Evolutionary conservation across 2,797 vertebrate genomes (phyloP), one percentile per base, ranked within the genome.

Genomic region (Sebastes nivosus): DNA sequence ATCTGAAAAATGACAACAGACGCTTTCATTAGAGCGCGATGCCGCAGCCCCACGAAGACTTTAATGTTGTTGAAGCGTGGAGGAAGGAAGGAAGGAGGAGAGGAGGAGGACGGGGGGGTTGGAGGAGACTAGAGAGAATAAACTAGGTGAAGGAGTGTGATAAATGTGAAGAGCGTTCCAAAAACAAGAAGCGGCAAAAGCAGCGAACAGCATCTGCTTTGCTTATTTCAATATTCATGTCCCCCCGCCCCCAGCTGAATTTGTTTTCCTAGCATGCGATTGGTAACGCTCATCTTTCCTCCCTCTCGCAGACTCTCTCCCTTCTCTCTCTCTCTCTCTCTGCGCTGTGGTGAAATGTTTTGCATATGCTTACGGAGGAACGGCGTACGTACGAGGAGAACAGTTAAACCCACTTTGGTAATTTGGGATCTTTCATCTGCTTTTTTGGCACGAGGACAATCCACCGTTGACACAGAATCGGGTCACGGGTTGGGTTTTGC

Each of bases 1-100:
- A 94, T 95, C 91, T 96, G 93, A 93, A 95, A 96, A 96, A 96
- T 92, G 94, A 95, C 93, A 97, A 95, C 94, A 96, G 95, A 95
- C 93, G 94, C 94, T 95, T 97, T 96, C 97, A 97, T 97, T 97
- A 97, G 94, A 96, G 96, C 88, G 87, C 87, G 88, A 89, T 93
- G 94, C 91, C 46, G 88, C 89, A 96, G 90, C 91, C 90, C 89
- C 90, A 80, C 81, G 77, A 89, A 92, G 79, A 94, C 94, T 95
- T 95, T 96, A 95, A 96, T 95, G 95, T 95, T 95, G 86, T 92
- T 91, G 93, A 90, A 92, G 92, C 92, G 84, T 92, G 90, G 90
- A 89, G 87, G 89, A 82, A 86, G 74, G 88, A 78, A 80, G 85
- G 84, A 81, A 79, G 77, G 75, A 50, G 27, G 69, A 14, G 52